These are phyloP conservation scores for Leptodactylus fuscus DNA, from an alignment of 2,113 vertebrate species.

Conservation along the genomic window DNA sequence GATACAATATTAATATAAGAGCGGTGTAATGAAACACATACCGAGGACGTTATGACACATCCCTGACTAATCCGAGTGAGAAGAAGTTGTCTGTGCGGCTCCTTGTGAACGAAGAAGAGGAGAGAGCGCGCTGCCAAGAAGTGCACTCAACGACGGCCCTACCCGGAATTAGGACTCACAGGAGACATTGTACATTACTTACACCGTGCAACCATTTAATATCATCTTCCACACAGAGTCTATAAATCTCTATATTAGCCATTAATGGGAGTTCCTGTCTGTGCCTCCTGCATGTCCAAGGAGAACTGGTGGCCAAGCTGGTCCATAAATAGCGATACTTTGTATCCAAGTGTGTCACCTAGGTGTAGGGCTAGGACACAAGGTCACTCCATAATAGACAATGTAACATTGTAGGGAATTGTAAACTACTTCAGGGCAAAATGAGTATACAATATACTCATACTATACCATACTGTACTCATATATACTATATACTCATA, in stretches of 20 bases:
- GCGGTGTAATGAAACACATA: constrained; percentile 43
- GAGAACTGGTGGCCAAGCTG: not conserved
- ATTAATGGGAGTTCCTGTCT: not conserved
- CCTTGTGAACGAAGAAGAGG: constrained; percentile 20
- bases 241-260: not conserved
- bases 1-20: constrained; percentile 43
- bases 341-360: not conserved
- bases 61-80: constrained; percentile 48
- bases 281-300: not conserved
- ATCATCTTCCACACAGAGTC: not conserved
- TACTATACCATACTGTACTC: too few species aligned
- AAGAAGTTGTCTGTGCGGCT: constrained; percentile 37
- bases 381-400: too few species aligned
- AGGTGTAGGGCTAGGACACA: too few species aligned
- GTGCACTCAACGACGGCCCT: not conserved
- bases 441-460: too few species aligned
- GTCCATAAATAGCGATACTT: not conserved
- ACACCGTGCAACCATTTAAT: not conserved
- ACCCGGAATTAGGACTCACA: constrained; percentile 5
- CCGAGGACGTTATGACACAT: constrained; percentile 37
- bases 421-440: too few species aligned
- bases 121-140: constrained; percentile 12
- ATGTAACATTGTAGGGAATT: too few species aligned
- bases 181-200: not conserved
- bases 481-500: too few species aligned